Base-by-base conservation (phyloP, 2,113 vertebrate genomes). In the Tetrao urogallus region DNA sequence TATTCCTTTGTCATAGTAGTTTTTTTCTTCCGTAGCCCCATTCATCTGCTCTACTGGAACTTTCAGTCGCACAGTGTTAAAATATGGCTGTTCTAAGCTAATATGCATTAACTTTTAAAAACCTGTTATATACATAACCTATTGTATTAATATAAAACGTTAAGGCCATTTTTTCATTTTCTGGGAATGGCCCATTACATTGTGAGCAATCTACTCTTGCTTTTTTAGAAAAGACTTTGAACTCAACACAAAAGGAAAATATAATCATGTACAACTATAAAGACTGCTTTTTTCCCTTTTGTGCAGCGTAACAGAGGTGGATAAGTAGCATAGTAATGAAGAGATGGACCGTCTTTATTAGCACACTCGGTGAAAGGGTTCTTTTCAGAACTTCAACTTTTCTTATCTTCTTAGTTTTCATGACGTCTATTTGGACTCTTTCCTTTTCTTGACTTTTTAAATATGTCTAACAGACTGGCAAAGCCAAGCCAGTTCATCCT, bases 181-280 rank as follows among this genome's bases (percentile, higher is more conserved):
- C 96, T 94, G 92, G 96, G 97, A 96, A 97, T 97, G 97, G 97
- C 95, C 97, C 97, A 97, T 97, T 97, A 97, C 97, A 97, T 97
- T 97, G 97, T 97, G 97, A 97, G 96, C 97, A 97, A 97, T 97
- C 95, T 97, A 97, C 97, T 96, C 93, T 91, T 95, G 95, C 96
- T 97, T 96, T 95, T 95, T 93, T 95, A 95, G 94, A 96, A 94
- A 95, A 97, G 95, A 96, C 96, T 96, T 97, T 97, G 96, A 96
- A 97, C 95, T 97, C 92, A 82, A 97, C 92, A 97, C 94, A 96
- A 97, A 97, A 97, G 96, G 83, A 96, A 97, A 97, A 97, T 97
- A 96, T 97, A 97, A 96, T 97, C 96, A 96, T 97, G 96, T 97
- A 97, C 96, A 97, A 97, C 97, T 97, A 97, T 97, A 97, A 97